Conservation (phyloP, 2,888 invertebrate genomes). For the Orthosia gothica region DNA sequence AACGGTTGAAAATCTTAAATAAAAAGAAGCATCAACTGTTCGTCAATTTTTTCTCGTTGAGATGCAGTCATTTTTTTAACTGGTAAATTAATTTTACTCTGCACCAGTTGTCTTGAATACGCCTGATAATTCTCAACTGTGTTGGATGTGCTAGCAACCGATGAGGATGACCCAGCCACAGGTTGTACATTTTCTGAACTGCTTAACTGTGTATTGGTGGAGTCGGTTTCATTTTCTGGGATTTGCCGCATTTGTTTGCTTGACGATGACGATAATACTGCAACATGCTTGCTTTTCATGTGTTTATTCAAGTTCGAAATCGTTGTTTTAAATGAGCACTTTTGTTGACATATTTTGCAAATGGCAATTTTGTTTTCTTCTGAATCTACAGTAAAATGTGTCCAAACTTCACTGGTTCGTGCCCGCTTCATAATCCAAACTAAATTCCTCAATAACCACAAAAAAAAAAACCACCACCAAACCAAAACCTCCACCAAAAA, state of each 20-base stretch:
- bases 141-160: constrained; percentile 12
- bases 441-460: neutral
- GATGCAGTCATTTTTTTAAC: constrained; percentile 15
- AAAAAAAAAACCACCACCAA: too few relatives aligned
- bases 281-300: constrained; percentile 2
- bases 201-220: neutral
- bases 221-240: constrained; percentile 2
- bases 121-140: too few relatives aligned
- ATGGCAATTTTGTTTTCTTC: constrained; percentile 11
- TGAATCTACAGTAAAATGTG: constrained; percentile 9
- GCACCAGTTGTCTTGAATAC: constrained; percentile 11
- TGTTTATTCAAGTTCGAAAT: neutral
- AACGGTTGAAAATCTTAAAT: constrained; percentile 29
- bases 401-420: constrained; percentile 1
- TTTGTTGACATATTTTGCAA: constrained; percentile 15
- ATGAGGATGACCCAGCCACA: neutral
- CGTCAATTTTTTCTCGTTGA: constrained; percentile 20
- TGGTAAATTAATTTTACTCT: constrained; percentile 20
- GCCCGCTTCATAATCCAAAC: constrained; percentile 8
- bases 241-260: constrained; percentile 3
- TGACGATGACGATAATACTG: constrained; percentile 9
- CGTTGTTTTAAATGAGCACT: constrained; percentile 8
- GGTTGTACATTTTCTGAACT: constrained; percentile 8
- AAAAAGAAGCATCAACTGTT: constrained; percentile 21
- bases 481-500: constrained; percentile 2